Conservation (phyloP, 2,113 vertebrate genomes). For the Callospermophilus lateralis region DNA sequence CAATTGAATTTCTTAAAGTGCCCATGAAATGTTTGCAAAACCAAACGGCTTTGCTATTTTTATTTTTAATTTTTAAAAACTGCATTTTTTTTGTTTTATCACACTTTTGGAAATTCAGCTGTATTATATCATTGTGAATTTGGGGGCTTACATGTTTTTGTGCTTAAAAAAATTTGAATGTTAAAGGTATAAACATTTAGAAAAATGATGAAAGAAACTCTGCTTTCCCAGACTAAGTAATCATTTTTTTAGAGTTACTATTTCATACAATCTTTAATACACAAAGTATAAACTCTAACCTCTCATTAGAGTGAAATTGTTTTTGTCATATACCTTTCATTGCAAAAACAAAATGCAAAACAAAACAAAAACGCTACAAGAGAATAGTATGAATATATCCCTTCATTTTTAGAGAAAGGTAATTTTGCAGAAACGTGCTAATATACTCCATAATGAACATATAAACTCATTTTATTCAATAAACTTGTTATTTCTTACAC, state of each 20-base stretch:
- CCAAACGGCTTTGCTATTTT: background rate
- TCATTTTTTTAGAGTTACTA: background rate
- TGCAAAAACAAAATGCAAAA: background rate
- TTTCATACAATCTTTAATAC: background rate
- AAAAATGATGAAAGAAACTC: background rate
- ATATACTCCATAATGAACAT: background rate
- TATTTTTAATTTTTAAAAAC: background rate
- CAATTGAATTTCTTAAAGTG: constrained; percentile 39
- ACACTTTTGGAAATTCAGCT: background rate
- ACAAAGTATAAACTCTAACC: background rate
- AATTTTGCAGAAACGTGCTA: constrained; percentile 5
- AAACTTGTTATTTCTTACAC: background rate
- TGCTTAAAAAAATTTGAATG: background rate
- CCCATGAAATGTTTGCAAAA: background rate
- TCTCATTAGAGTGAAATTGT: background rate
- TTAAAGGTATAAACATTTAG: background rate
- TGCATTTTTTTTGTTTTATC: background rate
- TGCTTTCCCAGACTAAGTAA: background rate
- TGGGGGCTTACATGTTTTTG: background rate
- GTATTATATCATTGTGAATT: background rate
- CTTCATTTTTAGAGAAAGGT: background rate
- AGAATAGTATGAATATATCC: background rate
- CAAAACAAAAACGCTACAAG: background rate
- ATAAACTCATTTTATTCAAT: background rate
- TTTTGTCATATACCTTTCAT: background rate